These are phyloP conservation scores for Heteronetta atricapilla DNA, from an alignment of 2,113 vertebrate species.

Conservation along the genomic window DNA sequence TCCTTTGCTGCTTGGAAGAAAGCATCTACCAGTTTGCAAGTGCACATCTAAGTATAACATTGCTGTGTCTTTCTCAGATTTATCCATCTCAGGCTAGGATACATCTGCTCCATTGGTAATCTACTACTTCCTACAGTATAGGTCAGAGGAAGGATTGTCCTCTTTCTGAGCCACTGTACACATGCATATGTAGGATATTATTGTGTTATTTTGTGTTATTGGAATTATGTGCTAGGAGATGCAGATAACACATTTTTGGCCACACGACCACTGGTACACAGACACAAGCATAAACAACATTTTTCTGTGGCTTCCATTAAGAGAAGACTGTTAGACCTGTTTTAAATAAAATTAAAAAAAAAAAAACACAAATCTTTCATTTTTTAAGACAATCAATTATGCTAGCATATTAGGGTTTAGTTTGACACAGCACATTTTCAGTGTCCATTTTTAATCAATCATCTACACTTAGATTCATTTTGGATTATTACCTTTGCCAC, in stretches of 20 bases:
- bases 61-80: background rate
- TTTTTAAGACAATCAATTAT: slow-evolving; percentile 17
- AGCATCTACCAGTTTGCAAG: background rate
- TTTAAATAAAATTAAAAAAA: background rate
- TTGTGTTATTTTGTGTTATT: too few species aligned
- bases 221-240: background rate
- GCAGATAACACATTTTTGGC: background rate
- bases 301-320: background rate
- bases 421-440: background rate
- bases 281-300: rapidly evolving
- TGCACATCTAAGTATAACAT: background rate
- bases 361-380: background rate
- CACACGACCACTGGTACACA: background rate
- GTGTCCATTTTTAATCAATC: slow-evolving; percentile 45
- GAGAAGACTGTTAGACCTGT: background rate
- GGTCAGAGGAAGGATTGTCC: background rate
- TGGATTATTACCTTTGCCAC: slow-evolving; percentile 60
- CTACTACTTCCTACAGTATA: background rate
- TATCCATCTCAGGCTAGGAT: background rate
- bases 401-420: slow-evolving; percentile 24
- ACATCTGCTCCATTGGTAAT: background rate
- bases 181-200: rapidly evolving
- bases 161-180: background rate
- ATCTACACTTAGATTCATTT: slow-evolving; percentile 61
- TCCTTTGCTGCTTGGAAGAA: background rate